phyloP scores from a whole-genome alignment of 2,888 invertebrate genomes.

The Mechanitis messenoides region DNA sequence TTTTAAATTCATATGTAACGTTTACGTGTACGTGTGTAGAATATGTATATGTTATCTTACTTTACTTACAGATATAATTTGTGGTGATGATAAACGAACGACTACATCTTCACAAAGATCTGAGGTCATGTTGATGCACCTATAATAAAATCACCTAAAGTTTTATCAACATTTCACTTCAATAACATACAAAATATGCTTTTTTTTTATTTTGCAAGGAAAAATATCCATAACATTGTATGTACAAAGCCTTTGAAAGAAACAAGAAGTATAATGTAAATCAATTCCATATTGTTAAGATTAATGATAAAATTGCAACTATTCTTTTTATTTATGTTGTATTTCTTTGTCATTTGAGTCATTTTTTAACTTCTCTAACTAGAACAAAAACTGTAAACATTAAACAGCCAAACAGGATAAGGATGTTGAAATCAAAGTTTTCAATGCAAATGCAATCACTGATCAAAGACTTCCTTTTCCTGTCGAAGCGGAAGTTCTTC shows the following conservation, averaged over 20 bases:
- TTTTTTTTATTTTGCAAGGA: not conserved
- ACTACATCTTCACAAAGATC: conserved; percentile 49
- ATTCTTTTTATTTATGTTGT: conserved; percentile 3
- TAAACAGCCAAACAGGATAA: conserved; percentile 44
- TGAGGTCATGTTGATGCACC: conserved; percentile 42
- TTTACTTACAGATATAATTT: conserved; percentile 38
- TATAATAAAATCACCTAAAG: conserved; percentile 8
- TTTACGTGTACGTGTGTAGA: no score
- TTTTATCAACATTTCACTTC: not conserved
- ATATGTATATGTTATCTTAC: not conserved
- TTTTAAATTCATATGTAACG: no score
- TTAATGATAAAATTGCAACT: conserved; percentile 1
- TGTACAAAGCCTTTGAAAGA: not conserved
- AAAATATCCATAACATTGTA: not conserved
- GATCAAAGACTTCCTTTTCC: conserved; percentile 74
- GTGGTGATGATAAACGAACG: conserved; percentile 45
- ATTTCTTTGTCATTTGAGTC: conserved; percentile 7
- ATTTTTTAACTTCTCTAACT: conserved; percentile 19
- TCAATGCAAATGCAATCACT: conserved; percentile 52
- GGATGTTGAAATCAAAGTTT: conserved; percentile 39
- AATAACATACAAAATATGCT: not conserved
- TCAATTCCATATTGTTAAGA: not conserved
- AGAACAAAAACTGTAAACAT: not conserved
- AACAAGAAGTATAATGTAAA: not conserved
- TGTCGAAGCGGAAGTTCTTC: conserved; percentile 52